Percentiles rank a stretch among this genome's conserved stretches.
These are phyloP conservation scores for Coelinius sp. DNA, from an alignment of 2,888 invertebrate species.

Conservation along the genomic window DNA sequence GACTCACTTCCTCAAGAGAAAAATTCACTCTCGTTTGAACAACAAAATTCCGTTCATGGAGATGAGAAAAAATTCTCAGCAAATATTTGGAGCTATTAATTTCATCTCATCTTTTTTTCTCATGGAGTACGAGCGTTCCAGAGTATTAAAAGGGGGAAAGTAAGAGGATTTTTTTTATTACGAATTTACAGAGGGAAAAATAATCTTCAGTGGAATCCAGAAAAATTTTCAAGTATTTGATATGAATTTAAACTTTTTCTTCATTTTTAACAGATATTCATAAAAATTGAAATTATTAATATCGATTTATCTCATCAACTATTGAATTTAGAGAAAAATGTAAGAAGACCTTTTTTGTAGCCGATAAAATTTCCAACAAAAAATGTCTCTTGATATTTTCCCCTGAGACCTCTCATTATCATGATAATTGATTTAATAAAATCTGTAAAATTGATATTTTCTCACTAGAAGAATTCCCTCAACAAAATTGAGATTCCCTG, in stretches of 20 bases:
- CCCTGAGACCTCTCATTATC: too few relatives aligned
- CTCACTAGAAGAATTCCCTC: background rate
- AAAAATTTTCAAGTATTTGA: background rate
- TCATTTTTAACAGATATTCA: too few relatives aligned
- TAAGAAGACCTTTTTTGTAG: too few relatives aligned
- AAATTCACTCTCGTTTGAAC: conserved; percentile 15
- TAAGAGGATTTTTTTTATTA: background rate
- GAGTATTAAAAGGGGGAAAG: background rate
- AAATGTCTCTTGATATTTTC: too few relatives aligned
- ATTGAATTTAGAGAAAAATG: too few relatives aligned
- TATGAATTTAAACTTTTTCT: too few relatives aligned
- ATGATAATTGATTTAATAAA: too few relatives aligned
- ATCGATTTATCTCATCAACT: too few relatives aligned
- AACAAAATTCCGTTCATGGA: background rate
- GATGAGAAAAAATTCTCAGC: background rate
- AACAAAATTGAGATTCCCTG: too few relatives aligned
- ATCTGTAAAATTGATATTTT: too few relatives aligned
- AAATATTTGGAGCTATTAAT: conserved; percentile 10
- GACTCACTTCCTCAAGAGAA: conserved; percentile 38
- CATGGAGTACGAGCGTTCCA: background rate
- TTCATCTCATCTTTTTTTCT: background rate
- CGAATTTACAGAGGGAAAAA: background rate
- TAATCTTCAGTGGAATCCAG: background rate
- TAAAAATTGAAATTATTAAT: too few relatives aligned
- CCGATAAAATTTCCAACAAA: too few relatives aligned